Conservation (phyloP, 2,797 vertebrate species). For the Sarcophilus harrisii region DNA sequence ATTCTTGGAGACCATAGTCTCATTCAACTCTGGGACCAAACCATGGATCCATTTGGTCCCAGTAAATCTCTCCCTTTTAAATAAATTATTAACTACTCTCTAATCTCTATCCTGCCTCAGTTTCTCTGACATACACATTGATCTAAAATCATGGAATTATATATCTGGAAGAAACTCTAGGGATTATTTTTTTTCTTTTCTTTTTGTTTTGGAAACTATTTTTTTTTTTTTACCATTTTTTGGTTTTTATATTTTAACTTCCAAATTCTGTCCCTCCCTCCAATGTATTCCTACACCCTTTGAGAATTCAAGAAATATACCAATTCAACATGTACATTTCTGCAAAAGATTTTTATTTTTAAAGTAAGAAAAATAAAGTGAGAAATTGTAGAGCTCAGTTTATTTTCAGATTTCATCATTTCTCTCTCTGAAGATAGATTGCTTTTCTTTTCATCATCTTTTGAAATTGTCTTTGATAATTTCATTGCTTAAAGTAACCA, state of each 20-base stretch:
- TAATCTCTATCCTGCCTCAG: no score
- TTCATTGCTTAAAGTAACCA: neutral
- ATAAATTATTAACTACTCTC: no score
- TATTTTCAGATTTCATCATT: neutral
- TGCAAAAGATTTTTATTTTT: neutral
- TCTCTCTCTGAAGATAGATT: neutral
- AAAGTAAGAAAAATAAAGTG: neutral
- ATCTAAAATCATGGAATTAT: neutral
- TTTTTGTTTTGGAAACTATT: neutral
- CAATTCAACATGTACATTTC: neutral
- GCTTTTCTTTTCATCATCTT: neutral
- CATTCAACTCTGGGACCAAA: no score
- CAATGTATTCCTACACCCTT: neutral
- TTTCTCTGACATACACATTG: neutral
- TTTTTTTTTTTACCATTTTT: neutral
- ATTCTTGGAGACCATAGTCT: no score
- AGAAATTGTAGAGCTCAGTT: neutral
- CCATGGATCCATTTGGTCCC: no score
- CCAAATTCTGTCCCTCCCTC: neutral
- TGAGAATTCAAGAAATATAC: neutral
- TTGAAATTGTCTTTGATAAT: neutral
- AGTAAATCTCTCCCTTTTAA: no score
- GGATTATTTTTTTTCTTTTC: neutral
- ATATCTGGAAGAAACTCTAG: neutral
- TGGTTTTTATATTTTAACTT: neutral